A percentile compares a stretch with the other conserved stretches of the same genome.
Evolutionary conservation across 2,113 vertebrate genomes (phyloP).

Genomic region (Oryzias melastigma): DNA sequence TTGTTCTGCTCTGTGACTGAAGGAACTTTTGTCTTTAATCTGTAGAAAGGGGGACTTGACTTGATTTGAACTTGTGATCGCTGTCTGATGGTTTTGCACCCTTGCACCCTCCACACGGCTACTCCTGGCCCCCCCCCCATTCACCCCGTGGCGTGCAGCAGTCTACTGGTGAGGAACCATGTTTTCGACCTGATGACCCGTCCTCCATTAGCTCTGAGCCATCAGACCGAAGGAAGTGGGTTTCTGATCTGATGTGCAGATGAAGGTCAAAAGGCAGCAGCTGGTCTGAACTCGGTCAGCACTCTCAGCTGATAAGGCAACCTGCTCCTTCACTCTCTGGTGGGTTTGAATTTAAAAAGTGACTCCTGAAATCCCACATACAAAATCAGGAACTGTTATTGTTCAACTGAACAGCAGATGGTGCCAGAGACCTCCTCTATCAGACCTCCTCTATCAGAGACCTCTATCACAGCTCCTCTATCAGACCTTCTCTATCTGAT

Average conservation of each 20-base stretch:
- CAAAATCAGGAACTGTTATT: neutral
- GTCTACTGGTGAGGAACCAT: constrained; percentile 27
- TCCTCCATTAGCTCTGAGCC: constrained; percentile 14
- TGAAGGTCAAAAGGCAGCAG: constrained; percentile 67
- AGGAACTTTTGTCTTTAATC: constrained; percentile 35
- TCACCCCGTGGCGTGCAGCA: too few species aligned
- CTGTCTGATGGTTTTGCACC: constrained; percentile 3
- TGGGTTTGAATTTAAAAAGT: neutral
- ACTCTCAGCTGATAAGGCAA: neutral
- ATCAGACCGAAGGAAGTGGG: constrained; percentile 23
- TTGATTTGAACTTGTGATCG: constrained; percentile 23
- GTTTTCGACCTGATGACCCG: neutral
- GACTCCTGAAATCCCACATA: neutral
- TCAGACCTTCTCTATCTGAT: too few species aligned
- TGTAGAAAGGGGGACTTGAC: constrained; percentile 23
- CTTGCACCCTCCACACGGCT: constrained; percentile 5
- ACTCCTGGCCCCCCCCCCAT: too few species aligned
- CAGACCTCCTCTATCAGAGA: neutral
- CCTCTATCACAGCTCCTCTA: too few species aligned
- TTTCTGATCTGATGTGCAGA: constrained; percentile 69
- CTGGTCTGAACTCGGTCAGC: constrained; percentile 26
- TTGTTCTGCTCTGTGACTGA: constrained; percentile 20
- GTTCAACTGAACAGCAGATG: constrained; percentile 63
- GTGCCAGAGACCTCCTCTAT: constrained; percentile 59
- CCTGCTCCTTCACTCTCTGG: too few species aligned